Evolutionary conservation across 2,797 vertebrate species (phyloP), one percentile per base, ranked within the genome.

Genomic region (Crenuchus spilurus): DNA sequence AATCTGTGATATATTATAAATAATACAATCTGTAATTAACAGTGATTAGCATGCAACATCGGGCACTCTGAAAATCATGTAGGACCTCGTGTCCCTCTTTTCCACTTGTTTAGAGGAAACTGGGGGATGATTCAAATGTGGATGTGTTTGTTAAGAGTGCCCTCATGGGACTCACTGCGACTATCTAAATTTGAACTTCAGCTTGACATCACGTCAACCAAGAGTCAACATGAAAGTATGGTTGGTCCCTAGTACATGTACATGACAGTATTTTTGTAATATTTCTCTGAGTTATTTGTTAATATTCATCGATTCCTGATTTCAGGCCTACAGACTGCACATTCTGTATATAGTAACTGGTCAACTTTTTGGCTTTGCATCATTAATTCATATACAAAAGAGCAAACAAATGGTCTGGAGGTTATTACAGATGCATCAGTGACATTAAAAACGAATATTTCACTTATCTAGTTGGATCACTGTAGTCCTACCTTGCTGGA

Each of bases 401-500:
- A n/a, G n/a, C n/a, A n/a, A n/a, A n/a, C n/a, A n/a, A n/a, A n/a
- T n/a, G n/a, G n/a, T n/a, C n/a, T n/a, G n/a, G n/a, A n/a, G n/a
- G n/a, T n/a, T n/a, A n/a, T n/a, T n/a, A n/a, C n/a, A n/a, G n/a
- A n/a, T 20, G 44, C n/a, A 48, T 48, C n/a, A 18, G 2, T 46
- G 44, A 18, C 20, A 20, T 46, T 2, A 46, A 20, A 46, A 2
- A 48, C 8, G 20, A 49, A 49, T 24, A 2, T 3, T 24, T 10
- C 0, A 35, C n/a, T 49, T n/a, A 33, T 0, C 0, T 20, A 52
- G 16, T 2, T 6, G 6, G 9, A 54, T 9, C 22, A 24, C 4
- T 18, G 39, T 20, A 41, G n/a, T 68, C 80, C 66, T 87, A 98
- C 96, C 94, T 95, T 89, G 0, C 92, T 90, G 7, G 94, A 93